phyloP scores from a whole-genome alignment of 2,888 invertebrate species.

The Heliconius erato region DNA sequence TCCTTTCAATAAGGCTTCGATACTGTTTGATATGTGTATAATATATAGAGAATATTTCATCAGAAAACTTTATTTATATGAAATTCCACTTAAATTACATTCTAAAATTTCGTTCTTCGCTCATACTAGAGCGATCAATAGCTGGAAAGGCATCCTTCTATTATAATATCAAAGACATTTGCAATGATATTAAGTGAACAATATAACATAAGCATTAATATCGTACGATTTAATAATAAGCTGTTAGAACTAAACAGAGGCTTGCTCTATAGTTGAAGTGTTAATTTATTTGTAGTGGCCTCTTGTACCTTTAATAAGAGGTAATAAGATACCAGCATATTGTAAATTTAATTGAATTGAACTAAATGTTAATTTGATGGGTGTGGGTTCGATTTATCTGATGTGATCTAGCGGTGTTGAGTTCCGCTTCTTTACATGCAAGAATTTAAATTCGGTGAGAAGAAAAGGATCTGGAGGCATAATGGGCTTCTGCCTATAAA shows the following conservation, averaged over 20 bases:
- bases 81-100: conserved; percentile 39
- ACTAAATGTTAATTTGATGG: too few species aligned
- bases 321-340: not conserved
- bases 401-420: too few species aligned
- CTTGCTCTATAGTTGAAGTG: not conserved
- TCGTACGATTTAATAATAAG: conserved; percentile 2
- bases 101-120: conserved; percentile 10
- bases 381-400: too few species aligned
- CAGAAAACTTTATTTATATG: conserved; percentile 20
- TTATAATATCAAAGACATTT: conserved; percentile 42
- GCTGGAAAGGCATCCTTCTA: conserved; percentile 36
- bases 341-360: too few species aligned
- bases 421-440: too few species aligned
- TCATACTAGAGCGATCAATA: not conserved
- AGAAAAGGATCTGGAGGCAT: too few species aligned
- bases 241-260: not conserved
- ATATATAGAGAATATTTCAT: conserved; percentile 6
- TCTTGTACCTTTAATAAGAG: not conserved
- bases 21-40: not conserved
- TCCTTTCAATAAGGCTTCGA: conserved; percentile 9
- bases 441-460: too few species aligned
- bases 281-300: not conserved
- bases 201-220: conserved; percentile 26
- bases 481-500: not conserved
- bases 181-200: conserved; percentile 37